Evolutionary conservation across 2,113 vertebrate genomes (phyloP).

Genomic region (Solea senegalensis): DNA sequence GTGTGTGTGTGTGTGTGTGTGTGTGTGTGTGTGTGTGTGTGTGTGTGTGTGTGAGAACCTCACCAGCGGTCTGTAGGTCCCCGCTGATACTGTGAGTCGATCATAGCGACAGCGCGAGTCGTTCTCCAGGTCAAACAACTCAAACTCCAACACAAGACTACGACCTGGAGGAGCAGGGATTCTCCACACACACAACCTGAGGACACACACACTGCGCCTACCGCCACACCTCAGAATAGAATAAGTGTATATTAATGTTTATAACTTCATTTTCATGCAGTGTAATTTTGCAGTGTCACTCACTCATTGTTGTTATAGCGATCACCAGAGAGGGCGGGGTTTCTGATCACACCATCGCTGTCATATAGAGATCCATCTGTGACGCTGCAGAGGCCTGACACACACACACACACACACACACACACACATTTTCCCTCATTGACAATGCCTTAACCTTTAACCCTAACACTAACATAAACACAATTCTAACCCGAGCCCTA

Average conservation of each 20-base stretch:
- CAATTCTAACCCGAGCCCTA: too few relatives aligned
- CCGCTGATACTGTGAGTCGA: slow-evolving; percentile 79
- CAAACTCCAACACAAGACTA: slow-evolving; percentile 79
- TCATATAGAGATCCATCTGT: slow-evolving; percentile 68
- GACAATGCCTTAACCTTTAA: too few relatives aligned
- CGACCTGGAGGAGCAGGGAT: slow-evolving; percentile 72
- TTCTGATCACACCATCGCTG: slow-evolving; percentile 78
- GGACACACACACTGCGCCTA: slow-evolving; percentile 31
- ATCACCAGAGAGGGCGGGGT: slow-evolving; percentile 71
- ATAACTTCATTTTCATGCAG: too few relatives aligned
- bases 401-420: slow-evolving; percentile 38
- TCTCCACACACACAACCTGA: slow-evolving; percentile 84
- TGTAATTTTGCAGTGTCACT: slow-evolving; percentile 52
- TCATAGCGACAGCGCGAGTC: slow-evolving; percentile 79
- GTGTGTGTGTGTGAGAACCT: slow-evolving; percentile 48
- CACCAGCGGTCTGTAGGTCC: slow-evolving; percentile 78
- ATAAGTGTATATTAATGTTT: too few relatives aligned
- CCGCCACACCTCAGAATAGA: neutral
- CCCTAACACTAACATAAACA: too few relatives aligned
- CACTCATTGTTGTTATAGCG: slow-evolving; percentile 83
- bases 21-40: slow-evolving; percentile 1
- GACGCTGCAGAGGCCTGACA: slow-evolving; percentile 75
- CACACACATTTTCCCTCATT: too few relatives aligned
- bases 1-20: slow-evolving; percentile 3
- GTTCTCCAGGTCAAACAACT: slow-evolving; percentile 80